Base-by-base conservation (phyloP, 2,888 invertebrate genomes). In the Drosophila setosimentum region DNA sequence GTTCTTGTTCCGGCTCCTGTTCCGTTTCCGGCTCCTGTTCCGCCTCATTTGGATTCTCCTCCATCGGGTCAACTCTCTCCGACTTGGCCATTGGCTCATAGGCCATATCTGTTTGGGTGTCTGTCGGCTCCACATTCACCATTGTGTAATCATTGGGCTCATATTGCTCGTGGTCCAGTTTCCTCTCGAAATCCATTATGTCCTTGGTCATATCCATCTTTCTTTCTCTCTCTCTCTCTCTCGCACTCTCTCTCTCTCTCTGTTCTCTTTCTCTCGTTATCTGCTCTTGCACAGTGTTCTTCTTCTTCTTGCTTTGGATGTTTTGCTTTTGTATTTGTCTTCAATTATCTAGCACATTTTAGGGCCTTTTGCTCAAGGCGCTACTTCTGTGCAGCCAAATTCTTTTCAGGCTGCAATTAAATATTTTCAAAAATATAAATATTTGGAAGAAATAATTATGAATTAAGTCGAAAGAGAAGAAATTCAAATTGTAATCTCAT, bases 121-220 rank as follows among this genome's bases (percentile, higher is more conserved):
- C 68, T 51, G 29, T 18, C 58, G 79, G 60, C 57, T 78, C 84
- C 2, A 37, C 63, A 21, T 65, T 67, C 21, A 63, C 78, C 61
- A 81, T 82, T 51, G 83, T 80, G 40, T 82, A 86, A 49, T 89
- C 85, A 61, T 54, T 79, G 11, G 83, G 61, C 73, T 81, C 80
- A 32, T 63, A 83, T 30, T 88, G 83, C 33, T 76, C 80, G n/a
- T 37, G 51, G 29, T 89, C 86, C 57, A 84, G 71, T 65, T 88
- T 91, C 61, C 87, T 76, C 10, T 90, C 89, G 60, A 90, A 92
- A 62, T 92, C 92, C 54, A 91, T 87, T 11, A 92, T 87, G 49
- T 92, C 92, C 82, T 92, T 92, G 79, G 92, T 91, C 91, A 92
- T 90, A 79, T 92, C 92, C 92, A 92, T 92, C 24, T 50, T 65